Evolutionary conservation across 2,888 invertebrate genomes (phyloP).

Genomic region (Brachypterus glaber): DNA sequence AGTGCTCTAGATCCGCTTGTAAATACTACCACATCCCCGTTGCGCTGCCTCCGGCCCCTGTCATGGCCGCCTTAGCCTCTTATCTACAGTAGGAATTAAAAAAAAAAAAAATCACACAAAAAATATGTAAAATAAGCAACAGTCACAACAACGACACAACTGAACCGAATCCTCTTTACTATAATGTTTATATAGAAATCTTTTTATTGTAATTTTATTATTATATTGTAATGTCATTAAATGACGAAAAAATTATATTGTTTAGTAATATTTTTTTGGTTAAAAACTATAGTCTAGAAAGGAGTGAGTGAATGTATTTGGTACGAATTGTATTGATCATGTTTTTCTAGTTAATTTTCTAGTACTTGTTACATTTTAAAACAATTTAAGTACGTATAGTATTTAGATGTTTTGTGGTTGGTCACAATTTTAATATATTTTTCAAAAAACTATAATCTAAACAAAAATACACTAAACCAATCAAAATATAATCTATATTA

Average conservation of each 20-base stretch:
- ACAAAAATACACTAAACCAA: too few species aligned
- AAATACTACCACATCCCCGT: constrained; percentile 97
- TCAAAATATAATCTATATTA: too few species aligned
- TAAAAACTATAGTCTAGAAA: constrained; percentile 17
- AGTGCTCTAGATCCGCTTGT: constrained; percentile 87
- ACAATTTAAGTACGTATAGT: too few species aligned
- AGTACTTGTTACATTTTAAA: background rate
- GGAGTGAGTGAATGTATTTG: constrained; percentile 30
- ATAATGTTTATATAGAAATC: constrained; percentile 40
- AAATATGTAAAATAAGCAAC: constrained; percentile 4
- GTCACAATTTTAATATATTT: too few species aligned
- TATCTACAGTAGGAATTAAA: constrained; percentile 40
- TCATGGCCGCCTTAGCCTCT: constrained; percentile 54
- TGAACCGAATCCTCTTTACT: constrained; percentile 33
- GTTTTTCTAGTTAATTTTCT: background rate
- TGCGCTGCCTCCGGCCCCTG: constrained; percentile 73
- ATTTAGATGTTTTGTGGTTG: too few species aligned
- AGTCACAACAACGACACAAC: constrained; percentile 13
- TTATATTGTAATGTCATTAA: constrained; percentile 36
- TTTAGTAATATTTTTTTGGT: constrained; percentile 22
- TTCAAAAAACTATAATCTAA: too few species aligned
- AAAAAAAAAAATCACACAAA: background rate
- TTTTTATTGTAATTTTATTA: constrained; percentile 36
- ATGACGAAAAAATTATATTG: constrained; percentile 37
- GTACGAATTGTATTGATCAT: constrained; percentile 13